A percentile compares a stretch with the other conserved stretches of the same genome.
These are phyloP conservation scores for Athene cunicularia DNA, from an alignment of 2,113 vertebrate species.

Conservation along the genomic window DNA sequence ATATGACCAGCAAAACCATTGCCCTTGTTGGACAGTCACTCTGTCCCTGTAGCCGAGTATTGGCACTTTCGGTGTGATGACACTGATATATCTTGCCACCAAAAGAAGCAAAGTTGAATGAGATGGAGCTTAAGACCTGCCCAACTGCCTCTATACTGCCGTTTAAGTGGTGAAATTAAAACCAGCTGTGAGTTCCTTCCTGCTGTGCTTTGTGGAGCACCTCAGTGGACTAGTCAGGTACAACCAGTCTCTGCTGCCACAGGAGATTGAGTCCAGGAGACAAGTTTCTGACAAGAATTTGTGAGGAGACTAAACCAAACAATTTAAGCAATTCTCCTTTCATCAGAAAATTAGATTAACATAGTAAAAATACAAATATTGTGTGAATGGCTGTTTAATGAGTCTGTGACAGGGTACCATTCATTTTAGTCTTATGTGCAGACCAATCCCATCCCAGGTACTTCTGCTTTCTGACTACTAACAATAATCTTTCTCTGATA, in stretches of 20 bases:
- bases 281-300: neutral
- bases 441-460: neutral
- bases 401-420: neutral
- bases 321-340: constrained; percentile 20
- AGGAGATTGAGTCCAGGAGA: constrained; percentile 24
- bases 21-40: neutral
- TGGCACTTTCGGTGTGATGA: neutral
- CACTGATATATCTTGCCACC: neutral
- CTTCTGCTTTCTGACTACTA: neutral
- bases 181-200: neutral
- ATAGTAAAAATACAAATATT: constrained; percentile 16
- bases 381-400: neutral
- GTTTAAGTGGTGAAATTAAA: neutral
- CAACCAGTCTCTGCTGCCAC: neutral
- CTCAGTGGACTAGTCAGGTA: neutral
- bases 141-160: neutral
- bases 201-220: neutral
- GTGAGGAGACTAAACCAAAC: neutral
- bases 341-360: constrained; percentile 47
- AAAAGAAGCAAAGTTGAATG: neutral
- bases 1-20: neutral
- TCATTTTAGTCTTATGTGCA: neutral
- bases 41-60: neutral
- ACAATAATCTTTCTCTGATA: neutral
- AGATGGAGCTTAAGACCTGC: neutral